A percentile compares a stretch with the other conserved stretches of the same genome.
phyloP scores from a whole-genome alignment of 2,113 vertebrate species.

The Cheirogaleus medius region DNA sequence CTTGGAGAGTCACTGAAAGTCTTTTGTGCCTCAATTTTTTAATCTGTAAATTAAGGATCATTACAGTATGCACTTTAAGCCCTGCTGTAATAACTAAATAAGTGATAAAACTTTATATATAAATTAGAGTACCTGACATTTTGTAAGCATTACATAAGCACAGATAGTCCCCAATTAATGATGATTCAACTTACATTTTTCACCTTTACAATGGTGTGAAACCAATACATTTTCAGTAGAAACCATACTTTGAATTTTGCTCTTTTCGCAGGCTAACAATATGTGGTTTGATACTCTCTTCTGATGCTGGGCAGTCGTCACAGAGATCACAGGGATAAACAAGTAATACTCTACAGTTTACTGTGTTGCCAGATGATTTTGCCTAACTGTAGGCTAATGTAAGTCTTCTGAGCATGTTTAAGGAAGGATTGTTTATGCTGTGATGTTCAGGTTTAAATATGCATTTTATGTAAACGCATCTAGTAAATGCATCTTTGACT shows the following conservation, averaged over 20 bases:
- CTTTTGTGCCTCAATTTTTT: background rate
- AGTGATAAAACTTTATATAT: background rate
- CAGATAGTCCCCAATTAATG: background rate
- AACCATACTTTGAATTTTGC: background rate
- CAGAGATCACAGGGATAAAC: background rate
- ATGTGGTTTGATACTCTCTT: background rate
- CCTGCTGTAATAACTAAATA: background rate
- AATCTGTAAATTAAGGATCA: background rate
- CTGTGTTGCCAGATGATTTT: background rate
- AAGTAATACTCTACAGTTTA: background rate
- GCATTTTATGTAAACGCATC: too few relatives aligned
- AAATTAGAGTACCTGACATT: background rate
- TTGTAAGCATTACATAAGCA: background rate
- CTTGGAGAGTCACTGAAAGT: background rate
- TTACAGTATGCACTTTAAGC: background rate
- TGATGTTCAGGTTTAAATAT: background rate
- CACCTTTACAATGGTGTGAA: background rate
- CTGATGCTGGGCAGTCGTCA: background rate
- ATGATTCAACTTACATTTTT: background rate
- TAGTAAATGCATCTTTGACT: background rate
- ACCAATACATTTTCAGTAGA: background rate
- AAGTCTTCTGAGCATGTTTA: background rate
- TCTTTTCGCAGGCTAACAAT: background rate
- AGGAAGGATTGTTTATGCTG: background rate
- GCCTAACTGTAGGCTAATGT: background rate